Evolutionary conservation across 2,113 vertebrate genomes (phyloP), one percentile per base, ranked within the genome.

Genomic region (Otocyon megalotis): DNA sequence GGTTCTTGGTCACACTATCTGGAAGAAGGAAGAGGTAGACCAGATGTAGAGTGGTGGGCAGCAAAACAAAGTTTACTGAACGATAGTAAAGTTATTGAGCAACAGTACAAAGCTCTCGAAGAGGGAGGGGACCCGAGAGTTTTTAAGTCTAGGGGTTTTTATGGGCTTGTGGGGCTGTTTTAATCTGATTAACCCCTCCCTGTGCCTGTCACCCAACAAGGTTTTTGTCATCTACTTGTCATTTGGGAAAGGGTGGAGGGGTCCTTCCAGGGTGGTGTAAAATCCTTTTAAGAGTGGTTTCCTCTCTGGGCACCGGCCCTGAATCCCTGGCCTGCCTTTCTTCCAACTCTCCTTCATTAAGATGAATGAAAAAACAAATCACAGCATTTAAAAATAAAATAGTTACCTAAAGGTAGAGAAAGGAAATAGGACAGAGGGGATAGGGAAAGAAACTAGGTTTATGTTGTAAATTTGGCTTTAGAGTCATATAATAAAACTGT

Each of bases 331-430:
- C 17, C 67, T 35, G 32, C 32, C 67, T 69, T 69, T 69, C 32
- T 35, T 35, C 32, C 32, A 69, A 69, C 67, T 35, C n/a, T 69
- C 32, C 3, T 35, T n/a, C 32, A 69, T 69, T 69, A 16, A 32
- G 56, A 56, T n/a, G 56, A 62, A 63, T 77, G 8, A 50, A 90
- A 89, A 8, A 8, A 81, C 56, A 84, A 88, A 58, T 48, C 17
- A 69, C 19, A 94, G 19, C 30, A 72, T 50, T 71, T 83, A 88
- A 90, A 95, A 90, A 67, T 79, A 60, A 97, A 95, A 72, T 72
- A 35, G 16, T 63, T 56, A 35, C 67, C 56, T 86, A 76, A 82
- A 58, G 43, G 3, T 19, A 87, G 35, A 96, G 28, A 28, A 82
- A 86, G 35, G 19, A 85, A 76, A 58, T 20, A 37, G 7, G 12